A percentile compares a stretch with the other conserved stretches of the same genome.
phyloP scores from a whole-genome alignment of 1,140 invertebrate species.

The Drosophila sechellia region DNA sequence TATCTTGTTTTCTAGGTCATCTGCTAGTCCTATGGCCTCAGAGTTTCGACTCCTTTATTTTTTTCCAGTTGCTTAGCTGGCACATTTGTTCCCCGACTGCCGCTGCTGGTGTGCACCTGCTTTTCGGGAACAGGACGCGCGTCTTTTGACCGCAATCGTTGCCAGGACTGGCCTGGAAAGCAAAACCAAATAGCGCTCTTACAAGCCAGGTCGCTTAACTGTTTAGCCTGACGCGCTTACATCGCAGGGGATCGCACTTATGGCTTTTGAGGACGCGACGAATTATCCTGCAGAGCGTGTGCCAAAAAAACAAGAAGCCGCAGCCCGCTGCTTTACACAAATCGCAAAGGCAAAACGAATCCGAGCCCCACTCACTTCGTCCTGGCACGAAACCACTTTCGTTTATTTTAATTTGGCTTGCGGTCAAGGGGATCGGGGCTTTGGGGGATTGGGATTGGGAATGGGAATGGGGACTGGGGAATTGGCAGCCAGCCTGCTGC shows the following conservation, averaged over 20 bases:
- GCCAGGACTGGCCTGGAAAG: conserved; percentile 34
- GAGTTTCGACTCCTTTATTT: conserved; percentile 5
- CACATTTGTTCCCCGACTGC: conserved; percentile 37
- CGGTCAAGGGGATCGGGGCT: conserved; percentile 42
- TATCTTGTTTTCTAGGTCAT: conserved; percentile 5
- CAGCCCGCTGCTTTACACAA: conserved; percentile 38
- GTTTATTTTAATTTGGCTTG: conserved; percentile 81
- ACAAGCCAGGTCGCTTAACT: conserved; percentile 52
- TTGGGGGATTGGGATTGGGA: background rate
- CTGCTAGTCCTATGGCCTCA: background rate
- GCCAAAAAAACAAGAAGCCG: conserved; percentile 56
- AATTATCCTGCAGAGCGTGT: conserved; percentile 50
- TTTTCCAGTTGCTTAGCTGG: conserved; percentile 14
- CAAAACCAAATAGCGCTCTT: conserved; percentile 51
- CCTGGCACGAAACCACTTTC: conserved; percentile 75
- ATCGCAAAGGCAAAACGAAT: conserved; percentile 42
- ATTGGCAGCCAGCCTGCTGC: conserved; percentile 66
- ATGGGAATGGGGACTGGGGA: conserved; percentile 8
- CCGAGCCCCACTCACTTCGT: conserved; percentile 40
- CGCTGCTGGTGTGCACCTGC: conserved; percentile 49
- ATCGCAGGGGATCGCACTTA: conserved; percentile 18
- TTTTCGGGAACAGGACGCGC: conserved; percentile 62
- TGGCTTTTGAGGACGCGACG: background rate
- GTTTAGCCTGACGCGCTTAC: conserved; percentile 72
- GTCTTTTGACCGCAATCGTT: conserved; percentile 80